These are phyloP conservation scores for Caenorhabditis doughertyi DNA, from an alignment of 2,888 invertebrate species.

Conservation along the genomic window DNA sequence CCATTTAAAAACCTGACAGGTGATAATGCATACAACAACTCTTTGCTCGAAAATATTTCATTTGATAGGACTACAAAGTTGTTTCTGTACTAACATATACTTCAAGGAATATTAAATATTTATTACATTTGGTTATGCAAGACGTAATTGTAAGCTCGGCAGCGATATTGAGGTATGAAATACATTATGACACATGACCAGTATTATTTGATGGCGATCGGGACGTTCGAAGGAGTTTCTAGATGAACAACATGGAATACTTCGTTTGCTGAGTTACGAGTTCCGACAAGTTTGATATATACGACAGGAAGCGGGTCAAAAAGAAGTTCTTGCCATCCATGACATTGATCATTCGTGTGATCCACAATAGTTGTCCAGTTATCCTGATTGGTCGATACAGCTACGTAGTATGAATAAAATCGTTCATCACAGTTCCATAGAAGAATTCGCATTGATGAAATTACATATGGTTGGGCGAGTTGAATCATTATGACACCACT, in stretches of 20 bases:
- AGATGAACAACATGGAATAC: slow-evolving; percentile 70
- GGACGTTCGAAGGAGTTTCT: slow-evolving; percentile 55
- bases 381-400: slow-evolving; percentile 84
- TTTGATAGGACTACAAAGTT: background rate
- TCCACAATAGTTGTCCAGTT: slow-evolving; percentile 89
- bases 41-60: background rate
- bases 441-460: slow-evolving; percentile 91
- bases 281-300: slow-evolving; percentile 95
- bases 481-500: slow-evolving; percentile 96
- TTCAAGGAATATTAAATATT: too few species aligned
- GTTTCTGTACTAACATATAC: background rate
- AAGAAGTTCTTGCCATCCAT: slow-evolving; percentile 94
- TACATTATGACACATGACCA: slow-evolving; percentile 6
- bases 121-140: background rate
- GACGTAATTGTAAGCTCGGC: background rate
- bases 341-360: slow-evolving; percentile 89
- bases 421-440: slow-evolving; percentile 93
- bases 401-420: slow-evolving; percentile 85
- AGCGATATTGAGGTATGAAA: background rate
- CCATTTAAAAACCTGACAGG: slow-evolving; percentile 1
- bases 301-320: slow-evolving; percentile 92
- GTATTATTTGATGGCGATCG: slow-evolving; percentile 40
- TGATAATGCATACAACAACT: background rate
- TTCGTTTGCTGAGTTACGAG: slow-evolving; percentile 90
- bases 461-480: slow-evolving; percentile 95